Evolutionary conservation across 2,113 vertebrate genomes (phyloP), one percentile per base, ranked within the genome.

Genomic region (Condylura cristata): DNA sequence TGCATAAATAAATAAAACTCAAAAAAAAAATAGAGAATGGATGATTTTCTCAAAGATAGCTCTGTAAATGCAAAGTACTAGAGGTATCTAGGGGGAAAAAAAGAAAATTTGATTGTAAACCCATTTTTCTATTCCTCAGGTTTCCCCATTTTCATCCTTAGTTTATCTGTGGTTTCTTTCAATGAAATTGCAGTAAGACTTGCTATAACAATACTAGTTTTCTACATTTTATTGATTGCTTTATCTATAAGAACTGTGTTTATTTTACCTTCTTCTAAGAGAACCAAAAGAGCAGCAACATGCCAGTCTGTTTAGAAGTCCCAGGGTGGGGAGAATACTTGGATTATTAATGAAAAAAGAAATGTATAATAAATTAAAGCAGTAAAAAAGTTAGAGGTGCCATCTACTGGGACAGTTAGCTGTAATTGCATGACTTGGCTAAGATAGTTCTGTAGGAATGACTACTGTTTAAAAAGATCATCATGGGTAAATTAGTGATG

Each of bases 391-490:
- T 86, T 74, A 58, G 65, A 61, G 30, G 82, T 65, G 93, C 97
- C 97, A 96, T 72, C 96, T 97, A 48, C 89, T 94, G 97, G 96
- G 87, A 26, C n/a, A 85, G 18, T 20, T 58, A 85, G 18, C 26
- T 58, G 44, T 65, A 56, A 79, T 44, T 5, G 60, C 41, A 80
- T 9, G 16, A 78, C 14, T 75, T 58, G 28, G 22, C 39, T 16
- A 53, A 94, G 10, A 51, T 13, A 6, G 26, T 82, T 87, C 24
- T 51, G 56, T 6, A 60, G 32, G 11, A 66, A 58, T 0, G 14
- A 14, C 82, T 34, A 30, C 41, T 80, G 34, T 82, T 78, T 46
- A 12, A 46, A 66, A 56, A 95, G 32, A 72, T 84, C 20, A 32
- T 2, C 39, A 24, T n/a, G 22, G 26, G 16, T 51, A 16, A 51